Evolutionary conservation across 2,888 invertebrate genomes (phyloP), one percentile per base, ranked within the genome.

Genomic region (Lamproptera curius): DNA sequence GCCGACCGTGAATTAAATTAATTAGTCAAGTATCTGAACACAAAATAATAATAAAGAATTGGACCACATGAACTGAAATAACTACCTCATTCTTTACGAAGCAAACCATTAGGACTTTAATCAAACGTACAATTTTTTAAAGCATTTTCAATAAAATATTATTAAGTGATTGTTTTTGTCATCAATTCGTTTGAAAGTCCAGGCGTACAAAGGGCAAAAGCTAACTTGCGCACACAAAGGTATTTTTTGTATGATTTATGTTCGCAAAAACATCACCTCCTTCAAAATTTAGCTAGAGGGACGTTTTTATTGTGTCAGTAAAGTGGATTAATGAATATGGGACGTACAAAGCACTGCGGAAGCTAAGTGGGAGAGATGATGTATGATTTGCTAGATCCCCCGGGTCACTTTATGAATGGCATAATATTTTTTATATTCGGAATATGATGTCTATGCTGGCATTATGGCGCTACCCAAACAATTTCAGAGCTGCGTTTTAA

Each of bases 311-410:
- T 52, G 45, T 40, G 42, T 28, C 46, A 51, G 39, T 43, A 40
- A 42, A 40, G 20, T 40, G 43, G 40, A 47, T 43, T 51, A 35
- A 44, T 47, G 47, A 47, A 47, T 47, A 44, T 35, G 42, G 47
- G 43, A 31, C 26, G 40, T 14, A 39, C 47, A 34, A 41, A 52
- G 50, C 46, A 52, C 42, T 43, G 52, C 34, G 40, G 34, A 46
- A 50, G 49, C 43, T 50, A 50, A 49, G 49, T 49, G 49, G 44
- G 44, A 16, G 28, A 43, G 44, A 44, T 43, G 49, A 44, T 44
- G 36, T 40, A 49, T 40, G 49, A 49, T 49, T 49, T 15, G 39
- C 36, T 43, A 31, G 40, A 40, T 40, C 49, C 36, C n/a, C 44
- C 6, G 49, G 49, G 49, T 44, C 49, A 44, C 40, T 39, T 49